phyloP scores from a whole-genome alignment of 2,113 vertebrate species.

The Haemorhous mexicanus region DNA sequence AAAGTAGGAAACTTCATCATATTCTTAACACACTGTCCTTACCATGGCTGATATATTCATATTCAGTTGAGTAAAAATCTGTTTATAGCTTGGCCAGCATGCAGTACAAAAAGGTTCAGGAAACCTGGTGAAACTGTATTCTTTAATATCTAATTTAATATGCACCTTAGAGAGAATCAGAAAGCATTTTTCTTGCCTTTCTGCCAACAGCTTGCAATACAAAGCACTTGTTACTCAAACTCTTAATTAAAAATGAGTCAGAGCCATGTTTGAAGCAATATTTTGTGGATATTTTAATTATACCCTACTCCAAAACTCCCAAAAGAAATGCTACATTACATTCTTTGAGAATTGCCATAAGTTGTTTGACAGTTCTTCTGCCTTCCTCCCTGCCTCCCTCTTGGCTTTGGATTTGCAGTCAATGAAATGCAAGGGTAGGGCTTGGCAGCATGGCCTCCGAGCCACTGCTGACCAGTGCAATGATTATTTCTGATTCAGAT shows the following conservation, averaged over 20 bases:
- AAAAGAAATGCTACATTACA: not conserved
- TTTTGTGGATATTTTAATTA: slow-evolving; percentile 33
- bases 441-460: not conserved
- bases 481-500: not conserved
- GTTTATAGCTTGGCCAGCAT: not conserved
- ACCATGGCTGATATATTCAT: not conserved
- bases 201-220: slow-evolving; percentile 12
- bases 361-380: not conserved
- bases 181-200: not conserved
- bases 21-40: not conserved
- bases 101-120: not conserved
- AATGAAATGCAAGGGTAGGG: not conserved
- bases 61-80: not conserved
- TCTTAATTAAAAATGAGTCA: slow-evolving; percentile 53
- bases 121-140: not conserved
- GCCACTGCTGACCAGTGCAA: not conserved
- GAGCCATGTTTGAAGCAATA: not conserved
- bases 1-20: not conserved
- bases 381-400: not conserved
- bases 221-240: slow-evolving; percentile 22
- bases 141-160: not conserved
- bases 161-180: not conserved
- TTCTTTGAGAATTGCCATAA: not conserved
- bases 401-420: not conserved
- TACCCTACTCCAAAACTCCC: not conserved